Percentiles rank a stretch among this genome's conserved stretches.
These are phyloP conservation scores for Thymelicus acteon DNA, from an alignment of 2,888 invertebrate species.

Conservation along the genomic window DNA sequence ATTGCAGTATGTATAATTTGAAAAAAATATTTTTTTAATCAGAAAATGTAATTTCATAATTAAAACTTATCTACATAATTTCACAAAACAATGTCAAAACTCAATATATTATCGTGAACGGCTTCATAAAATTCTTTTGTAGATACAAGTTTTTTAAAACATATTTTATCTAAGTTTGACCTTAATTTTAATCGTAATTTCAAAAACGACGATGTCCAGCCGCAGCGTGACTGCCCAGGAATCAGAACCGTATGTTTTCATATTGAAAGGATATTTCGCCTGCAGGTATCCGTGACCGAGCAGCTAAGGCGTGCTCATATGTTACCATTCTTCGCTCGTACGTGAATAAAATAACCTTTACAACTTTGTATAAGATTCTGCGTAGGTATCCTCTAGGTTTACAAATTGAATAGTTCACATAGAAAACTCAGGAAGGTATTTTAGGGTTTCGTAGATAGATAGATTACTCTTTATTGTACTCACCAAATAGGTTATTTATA, in stretches of 20 bases:
- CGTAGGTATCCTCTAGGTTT: slow-evolving; percentile 12
- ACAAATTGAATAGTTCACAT: slow-evolving; percentile 36
- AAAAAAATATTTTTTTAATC: too few species aligned
- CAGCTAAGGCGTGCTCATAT: slow-evolving; percentile 48
- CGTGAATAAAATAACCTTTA: slow-evolving; percentile 46
- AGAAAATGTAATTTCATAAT: too few species aligned
- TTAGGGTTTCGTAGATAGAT: background rate
- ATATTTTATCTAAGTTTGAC: too few species aligned
- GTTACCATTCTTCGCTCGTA: slow-evolving; percentile 44
- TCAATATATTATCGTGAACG: too few species aligned
- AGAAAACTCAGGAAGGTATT: background rate
- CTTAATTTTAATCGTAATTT: too few species aligned
- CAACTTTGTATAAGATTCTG: slow-evolving; percentile 29
- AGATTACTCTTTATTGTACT: background rate
- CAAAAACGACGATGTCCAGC: background rate
- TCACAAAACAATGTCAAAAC: too few species aligned
- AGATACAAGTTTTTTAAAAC: too few species aligned
- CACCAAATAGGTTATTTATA: too few species aligned
- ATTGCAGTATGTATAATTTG: too few species aligned
- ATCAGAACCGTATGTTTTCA: slow-evolving; percentile 3
- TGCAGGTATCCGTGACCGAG: slow-evolving; percentile 47
- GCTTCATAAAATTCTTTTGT: too few species aligned
- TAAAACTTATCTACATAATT: too few species aligned
- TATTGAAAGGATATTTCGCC: slow-evolving; percentile 45
- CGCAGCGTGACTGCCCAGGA: background rate